Evolutionary conservation across 2,113 vertebrate species (phyloP), one percentile per base, ranked within the genome.

Genomic region (Abramis brama): DNA sequence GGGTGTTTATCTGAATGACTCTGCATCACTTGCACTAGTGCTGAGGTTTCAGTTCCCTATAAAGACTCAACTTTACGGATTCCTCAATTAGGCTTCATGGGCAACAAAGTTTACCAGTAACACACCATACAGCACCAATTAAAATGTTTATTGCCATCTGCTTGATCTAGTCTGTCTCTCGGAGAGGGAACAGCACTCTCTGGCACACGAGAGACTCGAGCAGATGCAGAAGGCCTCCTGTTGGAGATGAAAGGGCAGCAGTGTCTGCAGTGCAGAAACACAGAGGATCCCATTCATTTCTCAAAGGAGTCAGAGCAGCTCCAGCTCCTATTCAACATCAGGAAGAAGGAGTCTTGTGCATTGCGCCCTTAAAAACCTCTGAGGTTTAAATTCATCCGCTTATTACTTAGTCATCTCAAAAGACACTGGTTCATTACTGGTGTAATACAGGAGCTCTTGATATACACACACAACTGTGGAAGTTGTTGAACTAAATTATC

Each of bases 221-320:
- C 60, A 85, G 83, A 79, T 76, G 87, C 52, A 12, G 25, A 25
- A 76, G 23, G 7, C 77, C 77, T 60, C 12, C 55, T 79, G 71
- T 45, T 52, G 30, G 45, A 87, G 82, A 85, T 82, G 59, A 82
- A 82, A 85, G 75, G 25, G 9, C 59, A 55, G 9, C 62, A 66
- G 87, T 88, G 83, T 88, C 68, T 71, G 45, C 62, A 59, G 19
- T 52, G 12, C 19, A 55, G 19, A 74, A 57, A 74, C 74, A 76
- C 62, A 75, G 64, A 62, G 57, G 39, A 89, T 87, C 81, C 82
- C 73, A 57, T 89, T 89, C 85, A 87, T 81, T 80, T 39, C 66
- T 66, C 15, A 10, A 39, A 50, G 68, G 27, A 74, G 73, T 74
- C 52, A 87, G 39, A 79, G 52, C 52, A 77, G 78, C 57, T 79